A percentile compares a stretch with the other conserved stretches of the same genome.
Evolutionary conservation across 2,888 invertebrate species (phyloP).

Genomic region (Coremacera marginata): DNA sequence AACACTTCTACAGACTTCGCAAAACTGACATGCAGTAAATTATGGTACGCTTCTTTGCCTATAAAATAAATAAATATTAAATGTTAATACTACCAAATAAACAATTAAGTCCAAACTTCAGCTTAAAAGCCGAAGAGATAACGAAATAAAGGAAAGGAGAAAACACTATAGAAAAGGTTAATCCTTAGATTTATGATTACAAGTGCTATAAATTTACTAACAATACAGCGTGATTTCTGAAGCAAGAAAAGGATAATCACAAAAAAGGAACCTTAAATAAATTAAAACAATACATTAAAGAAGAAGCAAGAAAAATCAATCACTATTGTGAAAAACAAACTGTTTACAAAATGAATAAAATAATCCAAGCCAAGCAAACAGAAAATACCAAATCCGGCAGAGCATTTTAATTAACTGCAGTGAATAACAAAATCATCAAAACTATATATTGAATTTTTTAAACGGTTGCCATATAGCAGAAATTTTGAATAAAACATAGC

Average conservation of each 20-base stretch:
- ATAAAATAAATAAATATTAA: neutral
- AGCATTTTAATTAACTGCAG: too few relatives aligned
- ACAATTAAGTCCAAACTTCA: neutral
- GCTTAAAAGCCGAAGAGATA: neutral
- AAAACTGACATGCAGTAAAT: too few relatives aligned
- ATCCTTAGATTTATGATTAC: conserved; percentile 14
- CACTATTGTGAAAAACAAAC: neutral
- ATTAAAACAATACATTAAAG: neutral
- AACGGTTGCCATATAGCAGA: too few relatives aligned
- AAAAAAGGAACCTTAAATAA: conserved; percentile 2
- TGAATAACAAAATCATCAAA: too few relatives aligned
- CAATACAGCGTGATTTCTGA: neutral
- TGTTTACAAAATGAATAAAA: neutral
- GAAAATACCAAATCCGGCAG: neutral
- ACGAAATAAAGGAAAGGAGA: conserved; percentile 42
- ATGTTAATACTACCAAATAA: neutral
- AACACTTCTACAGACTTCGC: too few relatives aligned
- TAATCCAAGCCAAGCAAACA: neutral
- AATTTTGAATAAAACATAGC: too few relatives aligned
- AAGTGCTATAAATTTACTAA: neutral
- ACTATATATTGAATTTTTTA: too few relatives aligned
- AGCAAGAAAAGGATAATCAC: neutral
- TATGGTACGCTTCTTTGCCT: too few relatives aligned
- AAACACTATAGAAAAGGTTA: neutral
- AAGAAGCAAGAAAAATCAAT: conserved; percentile 29